Evolutionary conservation across 1,140 invertebrate species (phyloP).

Genomic region (Eupeodes corollae): DNA sequence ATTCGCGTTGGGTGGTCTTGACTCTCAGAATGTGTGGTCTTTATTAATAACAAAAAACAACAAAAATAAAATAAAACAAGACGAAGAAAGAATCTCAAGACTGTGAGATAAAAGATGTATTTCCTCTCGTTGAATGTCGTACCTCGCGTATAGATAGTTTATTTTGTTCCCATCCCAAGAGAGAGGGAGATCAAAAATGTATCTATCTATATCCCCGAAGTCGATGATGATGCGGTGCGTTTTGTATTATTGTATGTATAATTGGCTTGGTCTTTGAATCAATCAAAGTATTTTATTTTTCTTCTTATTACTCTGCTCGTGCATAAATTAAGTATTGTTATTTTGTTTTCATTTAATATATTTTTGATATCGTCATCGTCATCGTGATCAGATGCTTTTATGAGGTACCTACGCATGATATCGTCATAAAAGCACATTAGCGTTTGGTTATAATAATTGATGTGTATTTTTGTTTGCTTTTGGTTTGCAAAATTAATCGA

Average conservation of each 20-base stretch:
- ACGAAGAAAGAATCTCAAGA: not conserved
- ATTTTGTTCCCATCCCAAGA: not conserved
- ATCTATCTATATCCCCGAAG: no score
- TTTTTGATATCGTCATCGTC: not conserved
- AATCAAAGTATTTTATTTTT: not conserved
- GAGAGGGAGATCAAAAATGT: no score
- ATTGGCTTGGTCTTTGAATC: not conserved
- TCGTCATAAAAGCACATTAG: not conserved
- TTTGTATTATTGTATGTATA: not conserved
- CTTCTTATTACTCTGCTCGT: no score
- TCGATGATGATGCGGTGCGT: not conserved
- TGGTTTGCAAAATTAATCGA: no score
- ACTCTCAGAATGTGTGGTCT: slow-evolving; percentile 3
- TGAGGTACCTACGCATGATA: not conserved
- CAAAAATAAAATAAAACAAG: not conserved
- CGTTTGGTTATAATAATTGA: not conserved
- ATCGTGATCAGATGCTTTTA: not conserved
- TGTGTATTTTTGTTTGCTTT: no score
- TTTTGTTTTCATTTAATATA: no score
- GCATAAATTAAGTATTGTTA: no score
- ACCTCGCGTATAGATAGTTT: not conserved
- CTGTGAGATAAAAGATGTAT: not conserved
- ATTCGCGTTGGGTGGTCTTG: slow-evolving; percentile 4
- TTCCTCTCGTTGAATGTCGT: slow-evolving; percentile 2
- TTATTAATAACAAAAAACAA: not conserved